Evolutionary conservation across 2,888 invertebrate genomes (phyloP).

Genomic region (Chrysolina haemoptera): DNA sequence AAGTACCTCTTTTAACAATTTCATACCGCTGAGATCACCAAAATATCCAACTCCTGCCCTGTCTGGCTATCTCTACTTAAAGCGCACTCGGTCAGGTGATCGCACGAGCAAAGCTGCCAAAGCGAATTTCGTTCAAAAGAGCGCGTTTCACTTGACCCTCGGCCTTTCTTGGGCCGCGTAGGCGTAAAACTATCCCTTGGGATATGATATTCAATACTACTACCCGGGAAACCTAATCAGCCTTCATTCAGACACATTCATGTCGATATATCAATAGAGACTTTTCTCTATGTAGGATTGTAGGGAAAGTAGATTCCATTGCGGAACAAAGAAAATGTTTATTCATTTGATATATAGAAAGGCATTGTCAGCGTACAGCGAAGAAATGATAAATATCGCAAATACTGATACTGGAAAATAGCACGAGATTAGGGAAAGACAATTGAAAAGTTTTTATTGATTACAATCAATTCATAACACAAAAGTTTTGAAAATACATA

Average conservation of each 20-base stretch:
- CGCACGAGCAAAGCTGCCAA: slow-evolving; percentile 35
- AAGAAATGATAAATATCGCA: background rate
- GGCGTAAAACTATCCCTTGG: slow-evolving; percentile 64
- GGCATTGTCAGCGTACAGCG: background rate
- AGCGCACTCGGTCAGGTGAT: slow-evolving; percentile 35
- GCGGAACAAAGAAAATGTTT: background rate
- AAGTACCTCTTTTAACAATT: too few species aligned
- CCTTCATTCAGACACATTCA: slow-evolving; percentile 58
- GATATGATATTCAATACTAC: slow-evolving; percentile 66
- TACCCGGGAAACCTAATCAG: slow-evolving; percentile 66
- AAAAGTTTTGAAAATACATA: too few species aligned
- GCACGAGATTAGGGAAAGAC: too few species aligned
- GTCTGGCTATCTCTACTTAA: slow-evolving; percentile 2
- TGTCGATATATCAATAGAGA: slow-evolving; percentile 48
- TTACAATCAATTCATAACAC: too few species aligned
- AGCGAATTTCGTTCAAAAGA: slow-evolving; percentile 37
- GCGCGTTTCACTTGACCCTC: slow-evolving; percentile 46
- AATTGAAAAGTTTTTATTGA: too few species aligned
- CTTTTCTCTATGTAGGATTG: slow-evolving; percentile 14
- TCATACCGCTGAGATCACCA: background rate
- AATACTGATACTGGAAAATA: too few species aligned
- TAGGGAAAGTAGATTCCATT: slow-evolving; percentile 10
- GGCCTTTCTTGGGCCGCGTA: slow-evolving; percentile 43
- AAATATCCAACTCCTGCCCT: slow-evolving; percentile 11
- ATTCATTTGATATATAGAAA: background rate